Evolutionary conservation across 2,113 vertebrate genomes (phyloP), one percentile per base, ranked within the genome.

Genomic region (Perccottus glenii): DNA sequence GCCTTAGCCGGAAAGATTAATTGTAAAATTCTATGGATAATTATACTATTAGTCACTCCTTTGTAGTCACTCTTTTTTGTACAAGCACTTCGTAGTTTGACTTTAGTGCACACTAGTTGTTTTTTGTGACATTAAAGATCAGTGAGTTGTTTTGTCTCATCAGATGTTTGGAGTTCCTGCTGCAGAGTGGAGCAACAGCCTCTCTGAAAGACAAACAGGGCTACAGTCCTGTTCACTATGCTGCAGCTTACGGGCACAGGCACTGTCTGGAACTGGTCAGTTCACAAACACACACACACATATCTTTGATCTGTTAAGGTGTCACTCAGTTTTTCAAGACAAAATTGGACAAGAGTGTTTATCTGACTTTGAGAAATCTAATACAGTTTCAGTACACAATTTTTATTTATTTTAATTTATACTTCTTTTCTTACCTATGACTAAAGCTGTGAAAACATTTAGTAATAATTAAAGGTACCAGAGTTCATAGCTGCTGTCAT

Each of bases 131-230:
- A 1, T 55, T 55, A 44, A 9, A 43, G 15, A 46, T 8, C 36
- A 19, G 12, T 15, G 47, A 6, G 0, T 16, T 66, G 19, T 60
- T 61, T 36, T 71, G 5, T 58, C 5, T 27, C 71, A 73, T 7
- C 90, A 99, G 97, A 81, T 99, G 97, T 89, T 90, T 99, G 1
- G 96, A 96, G 89, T 98, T 97, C 80, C 93, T 99, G 55, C 93
- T 99, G 3, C 95, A 96, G 65, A 94, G 96, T 0, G 95, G 95
- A 49, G 96, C 96, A 3, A 93, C 94, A 6, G 93, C 95, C 0
- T 94, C 93, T 11, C 92, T 98, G 58, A 94, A 93, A 68, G 98
- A 99, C 90, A 95, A 95, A 59, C 95, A 98, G 77, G 96, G 98
- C 0, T 99, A 98, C 88, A 98, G 93, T 51, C 93, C 96, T 1